phyloP scores from a whole-genome alignment of 2,797 vertebrate genomes.

The Girardinus metallicus region DNA sequence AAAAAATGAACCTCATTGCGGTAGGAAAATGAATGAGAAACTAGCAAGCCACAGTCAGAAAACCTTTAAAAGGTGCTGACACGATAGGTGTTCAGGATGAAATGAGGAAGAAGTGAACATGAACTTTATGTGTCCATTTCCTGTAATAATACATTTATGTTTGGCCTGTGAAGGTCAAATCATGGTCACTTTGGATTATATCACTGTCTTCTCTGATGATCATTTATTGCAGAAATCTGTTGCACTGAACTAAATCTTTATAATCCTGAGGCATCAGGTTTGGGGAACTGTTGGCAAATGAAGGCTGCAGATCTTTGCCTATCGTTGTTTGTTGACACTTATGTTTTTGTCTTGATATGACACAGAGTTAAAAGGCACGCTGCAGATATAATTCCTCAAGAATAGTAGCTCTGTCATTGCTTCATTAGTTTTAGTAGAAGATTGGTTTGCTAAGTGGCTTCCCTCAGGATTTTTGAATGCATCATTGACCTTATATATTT shows the following conservation, averaged over 20 bases:
- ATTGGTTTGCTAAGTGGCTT: conserved; percentile 11
- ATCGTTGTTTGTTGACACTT: not conserved
- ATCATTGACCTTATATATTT: conserved; percentile 50
- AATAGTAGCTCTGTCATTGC: not conserved
- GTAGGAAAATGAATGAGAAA: conserved; percentile 18
- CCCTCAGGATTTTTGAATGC: conserved; percentile 6
- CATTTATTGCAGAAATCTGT: not conserved
- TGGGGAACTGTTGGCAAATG: not conserved
- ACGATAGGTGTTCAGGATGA: not conserved
- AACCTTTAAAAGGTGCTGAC: conserved; percentile 20
- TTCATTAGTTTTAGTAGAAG: conserved; percentile 29
- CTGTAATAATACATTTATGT: not conserved
- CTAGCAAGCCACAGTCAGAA: not conserved
- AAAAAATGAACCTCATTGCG: conserved; percentile 27
- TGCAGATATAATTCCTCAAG: not conserved
- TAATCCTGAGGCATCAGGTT: not conserved
- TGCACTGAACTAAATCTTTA: not conserved
- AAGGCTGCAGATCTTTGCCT: not conserved
- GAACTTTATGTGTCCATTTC: not conserved
- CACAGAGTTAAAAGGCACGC: conserved; percentile 6
- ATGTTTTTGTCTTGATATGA: conserved; percentile 1
- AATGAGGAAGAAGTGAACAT: not conserved
- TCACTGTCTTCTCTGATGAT: not conserved
- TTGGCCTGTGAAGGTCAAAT: not conserved
- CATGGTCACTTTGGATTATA: not conserved